Conservation (phyloP, 2,888 invertebrate genomes). For the Eucriotettix oculatus region DNA sequence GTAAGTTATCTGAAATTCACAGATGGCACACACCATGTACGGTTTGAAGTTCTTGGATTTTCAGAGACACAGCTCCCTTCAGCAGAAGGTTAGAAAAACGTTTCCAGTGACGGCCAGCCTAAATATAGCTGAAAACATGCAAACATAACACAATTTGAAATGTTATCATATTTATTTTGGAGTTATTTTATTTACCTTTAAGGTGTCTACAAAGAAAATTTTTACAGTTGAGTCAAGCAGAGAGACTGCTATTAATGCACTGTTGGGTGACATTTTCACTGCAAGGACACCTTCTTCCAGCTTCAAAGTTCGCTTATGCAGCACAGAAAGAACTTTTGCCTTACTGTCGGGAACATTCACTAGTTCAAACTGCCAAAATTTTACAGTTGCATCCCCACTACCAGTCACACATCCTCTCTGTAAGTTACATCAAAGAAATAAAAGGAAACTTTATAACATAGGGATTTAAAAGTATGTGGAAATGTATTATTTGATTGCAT, state of each 20-base stretch:
- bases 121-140: too few relatives aligned
- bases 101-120: too few relatives aligned
- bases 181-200: constrained; percentile 49
- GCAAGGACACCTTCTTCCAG: constrained; percentile 76
- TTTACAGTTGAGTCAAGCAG: constrained; percentile 87
- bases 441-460: too few relatives aligned
- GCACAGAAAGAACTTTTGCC: constrained; percentile 48
- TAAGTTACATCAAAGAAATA: constrained; percentile 11
- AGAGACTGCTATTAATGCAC: constrained; percentile 74
- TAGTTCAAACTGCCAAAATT: constrained; percentile 87
- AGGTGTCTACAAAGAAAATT: constrained; percentile 84
- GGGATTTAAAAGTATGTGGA: too few relatives aligned
- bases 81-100: too few relatives aligned
- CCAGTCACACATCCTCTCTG: constrained; percentile 69
- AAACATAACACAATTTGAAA: too few relatives aligned
- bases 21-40: too few relatives aligned
- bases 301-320: constrained; percentile 68
- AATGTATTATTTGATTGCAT: too few relatives aligned
- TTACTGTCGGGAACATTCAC: constrained; percentile 38
- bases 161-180: too few relatives aligned
- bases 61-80: too few relatives aligned
- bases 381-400: constrained; percentile 76
- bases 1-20: too few relatives aligned
- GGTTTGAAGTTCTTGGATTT: too few relatives aligned
- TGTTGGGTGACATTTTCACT: constrained; percentile 68